Evolutionary conservation across 2,888 invertebrate species (phyloP), one percentile per base, ranked within the genome.

Genomic region (Miltochrista miniata): DNA sequence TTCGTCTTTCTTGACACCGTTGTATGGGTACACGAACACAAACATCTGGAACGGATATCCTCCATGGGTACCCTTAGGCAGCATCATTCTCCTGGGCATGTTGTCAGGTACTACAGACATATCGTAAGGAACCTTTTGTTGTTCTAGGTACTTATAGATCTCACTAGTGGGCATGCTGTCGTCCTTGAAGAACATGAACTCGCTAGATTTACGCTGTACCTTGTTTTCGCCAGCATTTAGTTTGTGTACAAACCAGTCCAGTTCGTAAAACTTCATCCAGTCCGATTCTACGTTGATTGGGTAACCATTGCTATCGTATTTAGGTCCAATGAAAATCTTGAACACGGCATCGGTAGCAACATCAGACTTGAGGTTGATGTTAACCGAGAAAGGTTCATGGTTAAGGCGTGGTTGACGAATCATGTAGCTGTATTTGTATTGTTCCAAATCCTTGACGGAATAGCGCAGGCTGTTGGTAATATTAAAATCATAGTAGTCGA

Each of bases 371-470:
- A 96, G 81, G 36, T 93, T 85, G 61, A 95, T 81, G 50, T 90
- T 92, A 59, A 94, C 91, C 48, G 87, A 90, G 91, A 95, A 96
- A 1, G 93, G 92, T 57, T 95, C 93, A 86, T 95, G 94, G 84
- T 95, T 95, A 35, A 96, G 86, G 64, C 96, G 95, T 60, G 93
- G 91, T 77, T 96, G 95, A 45, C 94, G 93, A 7, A 94, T 93
- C 63, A 93, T 85, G 64, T 93, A 92, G 5, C 64, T 61, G 41
- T 91, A 72, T 1, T 83, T 76, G 50, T 90, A 77, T 24, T 76
- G 62, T 40, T 82, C 78, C 12, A 84, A 70, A 40, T 87, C 83
- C 7, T 84, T 71, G 13, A 75, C 61, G 37, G 64, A 75, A 48
- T 70, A 79, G 69, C 60, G 78, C 7, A 85, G 79, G 61, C 89